These are phyloP conservation scores for Malurus splendens DNA, from an alignment of 2,797 vertebrate genomes.

Conservation along the genomic window DNA sequence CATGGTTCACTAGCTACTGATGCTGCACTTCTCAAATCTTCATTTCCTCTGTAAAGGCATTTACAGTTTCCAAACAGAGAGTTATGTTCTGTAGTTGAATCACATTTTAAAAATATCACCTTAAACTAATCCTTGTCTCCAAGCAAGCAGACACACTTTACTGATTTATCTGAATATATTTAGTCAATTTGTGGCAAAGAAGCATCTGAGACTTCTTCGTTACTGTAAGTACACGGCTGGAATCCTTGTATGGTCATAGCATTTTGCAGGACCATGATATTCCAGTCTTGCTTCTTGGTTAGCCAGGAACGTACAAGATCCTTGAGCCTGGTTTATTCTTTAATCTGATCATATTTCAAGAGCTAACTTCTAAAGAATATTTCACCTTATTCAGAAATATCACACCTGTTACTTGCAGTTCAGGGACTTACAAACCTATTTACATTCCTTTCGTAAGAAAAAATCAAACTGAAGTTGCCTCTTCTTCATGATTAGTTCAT, in stretches of 20 bases:
- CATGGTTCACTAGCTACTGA: not conserved
- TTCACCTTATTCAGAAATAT: not conserved
- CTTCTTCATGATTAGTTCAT: not conserved
- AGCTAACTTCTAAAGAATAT: not conserved
- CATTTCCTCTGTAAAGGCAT: not conserved
- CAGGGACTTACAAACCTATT: not conserved
- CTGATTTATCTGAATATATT: not conserved
- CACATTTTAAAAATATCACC: not conserved
- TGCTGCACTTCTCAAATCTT: not conserved
- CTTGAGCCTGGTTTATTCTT: not conserved
- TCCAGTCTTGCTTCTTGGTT: not conserved
- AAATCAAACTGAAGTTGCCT: not conserved
- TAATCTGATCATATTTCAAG: not conserved
- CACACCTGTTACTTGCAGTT: not conserved
- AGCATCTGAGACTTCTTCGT: not conserved
- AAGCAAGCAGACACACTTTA: not conserved
- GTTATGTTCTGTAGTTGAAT: not conserved
- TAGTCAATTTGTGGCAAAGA: not conserved
- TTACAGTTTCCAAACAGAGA: not conserved
- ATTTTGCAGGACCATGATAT: not conserved
- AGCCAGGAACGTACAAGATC: not conserved
- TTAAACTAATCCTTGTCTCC: not conserved
- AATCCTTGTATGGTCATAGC: fast-evolving
- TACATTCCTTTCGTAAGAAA: not conserved
- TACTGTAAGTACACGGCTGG: fast-evolving